These are phyloP conservation scores for Astropecten irregularis DNA, from an alignment of 53 echinoderm and acorn worm genomes.

Conservation along the genomic window DNA sequence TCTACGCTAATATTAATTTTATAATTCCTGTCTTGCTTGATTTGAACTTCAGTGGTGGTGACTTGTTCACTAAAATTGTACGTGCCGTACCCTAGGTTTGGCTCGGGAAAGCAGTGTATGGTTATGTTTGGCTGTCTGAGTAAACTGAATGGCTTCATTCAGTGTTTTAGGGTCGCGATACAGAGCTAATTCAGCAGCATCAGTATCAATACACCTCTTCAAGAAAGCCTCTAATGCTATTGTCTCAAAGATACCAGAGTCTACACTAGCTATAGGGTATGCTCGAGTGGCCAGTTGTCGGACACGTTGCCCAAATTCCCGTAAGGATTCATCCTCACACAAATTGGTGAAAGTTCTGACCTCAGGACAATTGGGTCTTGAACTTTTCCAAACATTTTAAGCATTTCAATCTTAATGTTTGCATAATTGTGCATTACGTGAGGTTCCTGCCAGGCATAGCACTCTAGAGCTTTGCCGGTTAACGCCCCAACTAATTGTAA, in stretches of 20 bases:
- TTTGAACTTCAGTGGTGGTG: not conserved
- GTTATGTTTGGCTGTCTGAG: not conserved
- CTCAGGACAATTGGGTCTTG: not conserved
- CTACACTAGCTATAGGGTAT: not conserved
- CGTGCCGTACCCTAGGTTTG: not conserved
- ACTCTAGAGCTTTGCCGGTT: not conserved
- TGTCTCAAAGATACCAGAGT: not conserved
- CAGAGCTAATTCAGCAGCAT: conserved; percentile 3
- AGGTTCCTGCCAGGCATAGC: conserved; percentile 16
- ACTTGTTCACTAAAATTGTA: not conserved
- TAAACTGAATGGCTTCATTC: not conserved
- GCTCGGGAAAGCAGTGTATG: not conserved
- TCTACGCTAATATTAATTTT: not conserved
- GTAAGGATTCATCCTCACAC: not conserved
- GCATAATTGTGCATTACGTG: not conserved
- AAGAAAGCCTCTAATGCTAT: not conserved
- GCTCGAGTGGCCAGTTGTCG: not conserved
- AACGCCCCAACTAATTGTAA: not conserved
- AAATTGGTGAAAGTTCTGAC: not conserved
- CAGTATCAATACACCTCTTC: not conserved
- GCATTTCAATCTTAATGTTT: not conserved
- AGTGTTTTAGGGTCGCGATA: not conserved
- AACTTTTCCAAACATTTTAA: conserved; percentile 13
- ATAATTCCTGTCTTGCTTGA: not conserved
- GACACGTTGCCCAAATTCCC: conserved; percentile 11